Base-by-base conservation (phyloP, 2,888 invertebrate genomes). In the Drosophila fulvimacula region DNA sequence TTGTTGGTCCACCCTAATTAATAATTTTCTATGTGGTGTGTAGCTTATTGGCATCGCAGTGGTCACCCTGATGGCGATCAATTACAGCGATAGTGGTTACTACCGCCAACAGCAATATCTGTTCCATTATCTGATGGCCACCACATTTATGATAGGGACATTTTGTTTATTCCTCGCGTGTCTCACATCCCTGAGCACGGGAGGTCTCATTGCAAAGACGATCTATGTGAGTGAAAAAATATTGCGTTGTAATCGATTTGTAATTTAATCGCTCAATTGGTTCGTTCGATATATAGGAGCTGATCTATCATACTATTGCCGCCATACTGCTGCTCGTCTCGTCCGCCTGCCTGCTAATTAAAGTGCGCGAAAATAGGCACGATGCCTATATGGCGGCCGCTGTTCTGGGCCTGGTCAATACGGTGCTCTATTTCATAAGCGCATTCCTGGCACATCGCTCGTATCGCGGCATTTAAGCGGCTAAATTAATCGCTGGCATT, bases 201-300 rank as follows among this genome's bases (percentile, higher is more conserved):
- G 96, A n/a, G 95, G 96, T 36, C 95, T 97, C 79, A 95, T 97
- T 84, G 94, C 96, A 1, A 97, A 97, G 93, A 97, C 92, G 17
- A 92, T 92, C 65, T 92, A 92, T 69, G 92, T 92, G 78, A 91
- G 92, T 84, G 30, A 30, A 30, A 0, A 30, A 30, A 30, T 6
- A 5, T 5, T 30, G 27, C 7, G 27, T 1, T 30, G 27, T 30
- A 30, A 30, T 30, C 27, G 27, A 30, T 30, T 30, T 30, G 5
- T 5, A 30, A 30, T 30, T 30, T 30, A 19, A 51, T 21, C 24
- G 5, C 17, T 6, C 7, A 38, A 38, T 52, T 38, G n/a, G 11
- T 0, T 17, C 13, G 19, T 49, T 27, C 0, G 13, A 10, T 24
- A 36, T 68, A 48, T 93, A 97, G 97, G 97, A 97, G 94, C 94